Base-by-base conservation (phyloP, 1,140 invertebrate genomes). In the Drosophila ambigua region DNA sequence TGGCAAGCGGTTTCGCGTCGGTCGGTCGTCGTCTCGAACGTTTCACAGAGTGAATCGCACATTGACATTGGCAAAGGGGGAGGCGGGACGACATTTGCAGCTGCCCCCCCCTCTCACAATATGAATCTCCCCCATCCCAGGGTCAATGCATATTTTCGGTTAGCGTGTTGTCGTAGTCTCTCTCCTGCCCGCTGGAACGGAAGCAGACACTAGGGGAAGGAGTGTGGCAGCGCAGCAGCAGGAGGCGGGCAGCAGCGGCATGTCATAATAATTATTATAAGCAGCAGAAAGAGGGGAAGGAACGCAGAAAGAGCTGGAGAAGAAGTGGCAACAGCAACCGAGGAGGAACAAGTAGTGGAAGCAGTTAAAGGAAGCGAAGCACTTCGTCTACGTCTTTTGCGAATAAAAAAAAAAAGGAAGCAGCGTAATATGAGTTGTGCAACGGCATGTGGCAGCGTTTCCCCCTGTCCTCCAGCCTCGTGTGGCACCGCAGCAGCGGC, bases 251-350 rank as follows among this genome's bases (percentile, higher is more conserved):
- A 23, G 28, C 35, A 55, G 48, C 44, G 46, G 62, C 59, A 59
- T 54, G 58, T 73, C 69, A 76, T 76, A 76, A 88, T 79, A 82
- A 87, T 87, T 72, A 87, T 87, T 78, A 68, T 80, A 65, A 52
- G 46, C 62, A 60, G 26, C 52, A 44, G 20, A 35, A 24, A 16
- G 24, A 28, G 15, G n/a, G n/a, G 62, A 15, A 23, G 7, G 16
- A 16, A 16, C 20, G 8, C 31, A 46, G 53, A 43, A 55, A 35
- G 31, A 35, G 55, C 57, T 55, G 11, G 26, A 72, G 46, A 53
- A 46, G 45, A 44, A 52, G 46, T 55, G 57, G 23, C 45, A 44
- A 20, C 24, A 39, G 35, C 23, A 24, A 26, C 16, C 9, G n/a
- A 15, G 62, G 13, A 28, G 7, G 16, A 16, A n/a, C 8, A 28